Evolutionary conservation across 2,888 invertebrate genomes (phyloP).

Genomic region (Rhopalosiphum nymphaeae): DNA sequence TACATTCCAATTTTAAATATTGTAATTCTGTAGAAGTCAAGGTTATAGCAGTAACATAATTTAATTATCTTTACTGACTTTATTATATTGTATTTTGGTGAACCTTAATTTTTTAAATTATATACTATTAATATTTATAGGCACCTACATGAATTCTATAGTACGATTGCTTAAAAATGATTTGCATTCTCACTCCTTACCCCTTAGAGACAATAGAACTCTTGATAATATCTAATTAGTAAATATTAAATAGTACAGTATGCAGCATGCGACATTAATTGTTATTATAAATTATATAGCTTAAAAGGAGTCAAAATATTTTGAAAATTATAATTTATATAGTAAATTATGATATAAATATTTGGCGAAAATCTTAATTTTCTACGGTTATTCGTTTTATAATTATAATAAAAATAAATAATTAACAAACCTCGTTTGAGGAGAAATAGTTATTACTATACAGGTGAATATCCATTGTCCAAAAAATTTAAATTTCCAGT

Average conservation of each 20-base stretch:
- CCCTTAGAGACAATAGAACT: not conserved
- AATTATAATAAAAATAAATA: too few species aligned
- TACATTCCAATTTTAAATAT: not conserved
- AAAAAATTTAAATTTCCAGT: too few species aligned
- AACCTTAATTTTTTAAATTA: not conserved
- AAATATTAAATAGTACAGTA: not conserved
- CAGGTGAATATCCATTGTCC: too few species aligned
- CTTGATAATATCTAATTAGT: not conserved
- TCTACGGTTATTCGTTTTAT: too few species aligned
- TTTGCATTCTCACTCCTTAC: not conserved
- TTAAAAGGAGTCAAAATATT: too few species aligned
- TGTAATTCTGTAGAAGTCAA: not conserved
- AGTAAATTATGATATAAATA: too few species aligned
- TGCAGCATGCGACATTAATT: not conserved
- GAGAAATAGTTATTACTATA: too few species aligned
- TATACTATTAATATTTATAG: not conserved
- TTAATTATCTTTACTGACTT: not conserved
- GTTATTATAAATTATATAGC: not conserved
- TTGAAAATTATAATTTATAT: too few species aligned
- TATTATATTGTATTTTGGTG: not conserved
- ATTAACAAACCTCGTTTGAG: too few species aligned
- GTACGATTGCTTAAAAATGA: not conserved
- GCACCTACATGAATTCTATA: not conserved
- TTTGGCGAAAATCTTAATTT: too few species aligned
- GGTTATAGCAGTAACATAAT: not conserved